Evolutionary conservation across 2,113 vertebrate genomes (phyloP), one percentile per base, ranked within the genome.

Genomic region (Prolemur simus): DNA sequence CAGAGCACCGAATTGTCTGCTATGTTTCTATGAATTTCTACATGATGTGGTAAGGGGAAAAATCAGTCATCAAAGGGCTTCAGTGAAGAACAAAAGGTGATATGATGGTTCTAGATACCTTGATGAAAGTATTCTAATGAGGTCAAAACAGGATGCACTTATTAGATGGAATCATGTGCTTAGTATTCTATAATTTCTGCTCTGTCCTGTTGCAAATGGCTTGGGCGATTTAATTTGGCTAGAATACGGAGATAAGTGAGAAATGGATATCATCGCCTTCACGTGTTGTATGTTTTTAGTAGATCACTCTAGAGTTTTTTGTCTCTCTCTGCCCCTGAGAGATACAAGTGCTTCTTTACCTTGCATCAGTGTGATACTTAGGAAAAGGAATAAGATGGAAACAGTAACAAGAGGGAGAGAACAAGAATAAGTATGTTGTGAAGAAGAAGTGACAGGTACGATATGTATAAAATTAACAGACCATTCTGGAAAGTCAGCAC

Each of bases 281-380:
- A 18, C 37, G 52, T 76, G 89, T 37, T 47, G 47, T 91, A 58
- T 85, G 93, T 96, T 97, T 97, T 86, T 66, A 95, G 90, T 78
- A 82, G 60, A 34, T 47, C 64, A 10, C 25, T 49, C 2, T 34
- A 32, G 78, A 78, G 45, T 8, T 69, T 15, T 14, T 64, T 37
- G 34, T 8, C 27, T 29, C 32, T 78, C 37, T 63, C 49, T 49
- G 45, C 32, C 71, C 74, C 76, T 78, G 84, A 58, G 92, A 98
- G 97, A 97, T 87, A 97, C 96, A 97, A 96, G 91, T 78, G 84
- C 92, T 93, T 98, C 96, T 87, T 97, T 96, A 87, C 93, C 64
- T 96, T 89, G 76, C 74, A 91, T 95, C 42, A 34, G 81, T 97
- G 97, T 97, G 97, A 96, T 98, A 98, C 96, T 98, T 98, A 97